A percentile compares a stretch with the other conserved stretches of the same genome.
phyloP scores from a whole-genome alignment of 1,140 invertebrate genomes.

The Ceratosolen fusciceps region DNA sequence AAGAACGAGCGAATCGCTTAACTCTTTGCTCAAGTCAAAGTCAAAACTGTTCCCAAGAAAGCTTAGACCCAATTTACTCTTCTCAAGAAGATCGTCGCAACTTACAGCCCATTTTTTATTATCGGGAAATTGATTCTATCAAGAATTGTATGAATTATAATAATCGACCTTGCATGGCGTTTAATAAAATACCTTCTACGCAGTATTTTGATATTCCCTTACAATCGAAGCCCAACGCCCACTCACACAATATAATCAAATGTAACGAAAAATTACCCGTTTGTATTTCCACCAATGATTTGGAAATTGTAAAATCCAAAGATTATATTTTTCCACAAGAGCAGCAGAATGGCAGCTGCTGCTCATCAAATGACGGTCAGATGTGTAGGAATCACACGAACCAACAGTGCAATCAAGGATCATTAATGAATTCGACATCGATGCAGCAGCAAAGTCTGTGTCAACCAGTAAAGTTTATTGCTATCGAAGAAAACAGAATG shows the following conservation, averaged over 20 bases:
- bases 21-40: conserved; percentile 38
- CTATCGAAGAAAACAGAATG: conserved; percentile 47
- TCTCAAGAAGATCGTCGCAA: conserved; percentile 6
- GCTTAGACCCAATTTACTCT: neutral
- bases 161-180: neutral
- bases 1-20: conserved; percentile 44
- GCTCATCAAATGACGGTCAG: neutral
- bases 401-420: neutral
- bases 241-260: neutral
- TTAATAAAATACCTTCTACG: neutral
- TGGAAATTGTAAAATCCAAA: conserved; percentile 3
- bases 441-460: conserved; percentile 27
- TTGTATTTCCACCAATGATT: neutral
- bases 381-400: neutral
- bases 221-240: neutral
- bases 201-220: neutral
- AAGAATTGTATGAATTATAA: conserved; percentile 2
- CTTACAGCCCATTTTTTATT: conserved; percentile 1
- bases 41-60: conserved; percentile 44
- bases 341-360: neutral
- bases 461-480: conserved; percentile 55
- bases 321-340: neutral
- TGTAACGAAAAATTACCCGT: neutral
- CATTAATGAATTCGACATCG: neutral
- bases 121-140: neutral